phyloP scores from a whole-genome alignment of 2,113 vertebrate species.

The Osmerus mordax region DNA sequence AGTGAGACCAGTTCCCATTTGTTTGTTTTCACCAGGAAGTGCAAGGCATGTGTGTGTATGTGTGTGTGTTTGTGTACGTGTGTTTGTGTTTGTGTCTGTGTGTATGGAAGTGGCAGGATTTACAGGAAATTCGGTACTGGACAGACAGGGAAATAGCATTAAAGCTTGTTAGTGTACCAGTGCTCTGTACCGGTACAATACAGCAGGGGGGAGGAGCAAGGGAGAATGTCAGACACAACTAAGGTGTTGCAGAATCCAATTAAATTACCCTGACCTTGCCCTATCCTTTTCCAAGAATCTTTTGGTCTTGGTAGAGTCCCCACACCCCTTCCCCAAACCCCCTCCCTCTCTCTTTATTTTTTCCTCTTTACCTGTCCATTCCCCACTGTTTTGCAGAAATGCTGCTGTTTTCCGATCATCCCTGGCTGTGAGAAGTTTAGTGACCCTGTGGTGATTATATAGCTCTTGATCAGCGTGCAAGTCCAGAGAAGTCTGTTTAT shows the following conservation, averaged over 20 bases:
- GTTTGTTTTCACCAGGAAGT: neutral
- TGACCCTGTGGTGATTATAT: neutral
- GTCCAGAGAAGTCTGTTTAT: neutral
- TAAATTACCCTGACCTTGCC: neutral
- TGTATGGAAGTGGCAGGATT: no score
- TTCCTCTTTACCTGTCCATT: neutral
- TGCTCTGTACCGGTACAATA: neutral
- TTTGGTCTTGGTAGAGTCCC: neutral
- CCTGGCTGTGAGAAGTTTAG: conserved; percentile 4
- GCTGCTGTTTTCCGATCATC: conserved; percentile 2
- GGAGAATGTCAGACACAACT: neutral
- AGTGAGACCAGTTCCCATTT: neutral
- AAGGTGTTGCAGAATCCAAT: neutral
- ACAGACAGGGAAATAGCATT: neutral
- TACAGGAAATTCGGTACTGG: neutral
- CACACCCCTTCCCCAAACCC: neutral
- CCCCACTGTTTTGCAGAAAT: neutral
- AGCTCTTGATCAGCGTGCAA: neutral
- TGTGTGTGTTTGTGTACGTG: neutral
- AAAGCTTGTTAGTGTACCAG: neutral
- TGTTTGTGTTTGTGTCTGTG: neutral
- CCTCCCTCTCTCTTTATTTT: neutral
- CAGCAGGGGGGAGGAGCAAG: neutral
- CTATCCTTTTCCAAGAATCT: neutral
- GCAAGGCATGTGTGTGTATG: conserved; percentile 17